Conservation (phyloP, 2,888 invertebrate species). For the Mylabris sibirica region DNA sequence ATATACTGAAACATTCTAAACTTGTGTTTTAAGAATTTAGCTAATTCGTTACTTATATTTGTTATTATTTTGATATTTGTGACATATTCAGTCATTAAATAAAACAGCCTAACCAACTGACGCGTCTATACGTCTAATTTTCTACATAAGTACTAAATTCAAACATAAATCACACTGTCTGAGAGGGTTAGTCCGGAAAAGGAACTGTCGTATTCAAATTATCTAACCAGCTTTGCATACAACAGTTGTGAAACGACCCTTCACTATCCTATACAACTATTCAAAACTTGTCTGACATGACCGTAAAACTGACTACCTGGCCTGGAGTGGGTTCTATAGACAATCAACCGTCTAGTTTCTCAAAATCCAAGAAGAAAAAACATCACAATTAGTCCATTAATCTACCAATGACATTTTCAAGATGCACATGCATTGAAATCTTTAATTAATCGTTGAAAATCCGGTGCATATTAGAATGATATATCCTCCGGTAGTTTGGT, state of each 20-base stretch:
- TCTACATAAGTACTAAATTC: slow-evolving; percentile 7
- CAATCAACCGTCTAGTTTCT: slow-evolving; percentile 12
- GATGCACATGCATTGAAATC: not conserved
- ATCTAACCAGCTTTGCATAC: slow-evolving; percentile 24
- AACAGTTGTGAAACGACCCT: slow-evolving; percentile 39
- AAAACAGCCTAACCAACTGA: slow-evolving; percentile 26
- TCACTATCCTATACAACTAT: slow-evolving; percentile 34
- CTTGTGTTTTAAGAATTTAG: not conserved
- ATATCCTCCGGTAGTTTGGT: not conserved
- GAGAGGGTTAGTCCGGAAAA: slow-evolving; percentile 40
- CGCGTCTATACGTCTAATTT: slow-evolving; percentile 21
- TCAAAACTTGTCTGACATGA: slow-evolving; percentile 25
- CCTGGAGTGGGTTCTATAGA: slow-evolving; percentile 18
- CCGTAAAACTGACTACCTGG: slow-evolving; percentile 38
- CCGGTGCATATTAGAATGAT: not conserved
- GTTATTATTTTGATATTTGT: not conserved
- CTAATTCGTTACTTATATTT: not conserved
- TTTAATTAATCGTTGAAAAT: not conserved
- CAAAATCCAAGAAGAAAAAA: not conserved
- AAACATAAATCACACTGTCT: slow-evolving; percentile 34
- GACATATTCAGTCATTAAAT: not conserved
- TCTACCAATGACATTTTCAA: not conserved
- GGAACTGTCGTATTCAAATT: slow-evolving; percentile 42
- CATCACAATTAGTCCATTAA: not conserved
- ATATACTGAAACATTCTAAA: not conserved